phyloP scores from a whole-genome alignment of 2,113 vertebrate species.

The Gobiocypris rarus region DNA sequence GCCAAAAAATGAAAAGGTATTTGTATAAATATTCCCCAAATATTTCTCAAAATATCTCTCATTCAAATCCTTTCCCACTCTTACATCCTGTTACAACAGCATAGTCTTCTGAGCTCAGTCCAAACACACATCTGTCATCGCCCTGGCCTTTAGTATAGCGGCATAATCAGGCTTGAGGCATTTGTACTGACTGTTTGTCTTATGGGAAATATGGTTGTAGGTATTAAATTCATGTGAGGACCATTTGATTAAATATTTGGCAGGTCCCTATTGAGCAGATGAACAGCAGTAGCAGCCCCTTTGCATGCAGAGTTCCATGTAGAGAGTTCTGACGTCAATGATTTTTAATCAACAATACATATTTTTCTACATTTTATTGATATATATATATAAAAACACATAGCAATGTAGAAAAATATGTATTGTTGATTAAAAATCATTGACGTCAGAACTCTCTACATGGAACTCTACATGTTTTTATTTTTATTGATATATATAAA shows the following conservation, averaged over 20 bases:
- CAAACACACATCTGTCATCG: slow-evolving; percentile 5
- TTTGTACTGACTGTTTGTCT: slow-evolving; percentile 6
- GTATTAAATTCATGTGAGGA: background rate
- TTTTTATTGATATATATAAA: too few relatives aligned
- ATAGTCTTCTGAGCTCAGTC: background rate
- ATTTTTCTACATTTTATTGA: too few relatives aligned
- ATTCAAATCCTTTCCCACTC: background rate
- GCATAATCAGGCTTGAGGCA: slow-evolving; percentile 13
- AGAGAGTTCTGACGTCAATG: background rate
- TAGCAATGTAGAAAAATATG: too few relatives aligned
- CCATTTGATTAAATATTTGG: slow-evolving; percentile 7
- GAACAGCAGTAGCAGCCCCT: background rate
- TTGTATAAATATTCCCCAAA: background rate
- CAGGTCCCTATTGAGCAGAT: background rate
- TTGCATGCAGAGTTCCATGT: background rate
- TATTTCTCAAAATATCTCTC: background rate
- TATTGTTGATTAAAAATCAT: background rate
- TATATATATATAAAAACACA: too few relatives aligned
- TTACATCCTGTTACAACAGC: background rate
- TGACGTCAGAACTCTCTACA: background rate
- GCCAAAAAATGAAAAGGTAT: background rate
- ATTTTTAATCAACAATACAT: background rate
- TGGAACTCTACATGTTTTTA: background rate
- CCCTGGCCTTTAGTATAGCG: background rate
- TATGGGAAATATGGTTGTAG: slow-evolving; percentile 20